These are phyloP conservation scores for Halichoeres trimaculatus DNA, from an alignment of 2,113 vertebrate species.

Conservation along the genomic window DNA sequence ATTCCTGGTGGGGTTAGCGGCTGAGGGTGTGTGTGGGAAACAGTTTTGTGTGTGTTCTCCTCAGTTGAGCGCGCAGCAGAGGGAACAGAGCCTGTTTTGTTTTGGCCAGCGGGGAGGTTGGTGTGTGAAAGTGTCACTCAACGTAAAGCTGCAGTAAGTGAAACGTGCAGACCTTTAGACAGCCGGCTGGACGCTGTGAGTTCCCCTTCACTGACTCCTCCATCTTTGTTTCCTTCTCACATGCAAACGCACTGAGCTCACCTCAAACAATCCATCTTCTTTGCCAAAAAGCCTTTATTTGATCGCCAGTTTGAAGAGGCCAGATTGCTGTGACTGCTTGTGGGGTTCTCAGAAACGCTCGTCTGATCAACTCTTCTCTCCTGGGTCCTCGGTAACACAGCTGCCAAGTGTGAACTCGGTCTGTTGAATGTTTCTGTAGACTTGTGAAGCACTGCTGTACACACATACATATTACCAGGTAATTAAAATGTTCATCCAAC, in stretches of 20 bases:
- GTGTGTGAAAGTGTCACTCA: conserved; percentile 73
- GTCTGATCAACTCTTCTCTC: background rate
- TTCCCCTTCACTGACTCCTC: conserved; percentile 25
- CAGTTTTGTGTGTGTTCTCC: conserved; percentile 45
- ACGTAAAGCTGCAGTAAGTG: conserved; percentile 46
- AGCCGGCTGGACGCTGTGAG: conserved; percentile 3
- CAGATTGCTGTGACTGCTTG: background rate
- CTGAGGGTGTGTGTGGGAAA: conserved; percentile 32
- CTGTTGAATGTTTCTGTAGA: background rate
- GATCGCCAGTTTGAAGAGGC: background rate
- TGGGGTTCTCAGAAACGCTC: background rate
- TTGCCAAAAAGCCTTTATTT: conserved; percentile 17
- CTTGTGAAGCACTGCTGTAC: background rate
- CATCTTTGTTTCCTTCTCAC: background rate
- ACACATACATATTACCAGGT: background rate
- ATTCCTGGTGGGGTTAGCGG: conserved; percentile 45
- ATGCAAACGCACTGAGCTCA: conserved; percentile 18
- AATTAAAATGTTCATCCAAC: background rate
- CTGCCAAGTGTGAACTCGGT: background rate
- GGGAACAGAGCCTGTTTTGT: conserved; percentile 77
- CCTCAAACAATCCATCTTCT: conserved; percentile 21
- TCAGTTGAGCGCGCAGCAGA: conserved; percentile 13
- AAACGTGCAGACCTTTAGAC: conserved; percentile 60
- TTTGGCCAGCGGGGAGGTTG: conserved; percentile 27
- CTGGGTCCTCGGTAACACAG: background rate